Evolutionary conservation across 2,888 invertebrate genomes (phyloP).

Genomic region (Torymus aiolomorphi): DNA sequence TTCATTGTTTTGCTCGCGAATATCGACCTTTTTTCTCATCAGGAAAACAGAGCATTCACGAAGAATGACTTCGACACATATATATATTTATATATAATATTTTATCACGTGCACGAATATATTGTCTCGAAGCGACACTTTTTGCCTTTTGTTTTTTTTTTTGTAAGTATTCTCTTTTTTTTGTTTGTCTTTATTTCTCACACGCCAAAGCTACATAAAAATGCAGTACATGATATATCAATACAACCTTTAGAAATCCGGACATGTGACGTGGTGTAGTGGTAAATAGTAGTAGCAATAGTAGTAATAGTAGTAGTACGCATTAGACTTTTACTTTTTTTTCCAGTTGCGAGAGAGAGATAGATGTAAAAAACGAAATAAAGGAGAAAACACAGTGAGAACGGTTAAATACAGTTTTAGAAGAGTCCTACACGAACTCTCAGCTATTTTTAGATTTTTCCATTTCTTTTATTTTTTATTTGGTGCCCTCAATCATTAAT

Average conservation of each 20-base stretch:
- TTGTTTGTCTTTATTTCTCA: neutral
- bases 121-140: conserved; percentile 36
- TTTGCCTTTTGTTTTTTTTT: conserved; percentile 13
- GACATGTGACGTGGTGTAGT: conserved; percentile 15
- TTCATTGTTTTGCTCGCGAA: neutral
- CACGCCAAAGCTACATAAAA: conserved; percentile 32
- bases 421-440: too few relatives aligned
- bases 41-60: conserved; percentile 21
- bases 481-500: too few relatives aligned
- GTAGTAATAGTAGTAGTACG: neutral
- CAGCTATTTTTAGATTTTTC: too few relatives aligned
- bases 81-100: conserved; percentile 1
- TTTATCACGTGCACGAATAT: conserved; percentile 14
- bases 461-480: too few relatives aligned
- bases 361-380: neutral
- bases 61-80: neutral
- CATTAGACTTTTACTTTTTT: neutral
- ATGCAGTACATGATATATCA: conserved; percentile 26
- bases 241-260: conserved; percentile 30
- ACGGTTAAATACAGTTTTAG: too few relatives aligned
- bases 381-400: neutral
- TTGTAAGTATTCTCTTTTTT: neutral
- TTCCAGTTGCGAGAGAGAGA: neutral
- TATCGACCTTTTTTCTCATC: conserved; percentile 4
- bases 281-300: too few relatives aligned